phyloP scores from a whole-genome alignment of 2,888 invertebrate genomes.

The Sphaeridia pumilis region DNA sequence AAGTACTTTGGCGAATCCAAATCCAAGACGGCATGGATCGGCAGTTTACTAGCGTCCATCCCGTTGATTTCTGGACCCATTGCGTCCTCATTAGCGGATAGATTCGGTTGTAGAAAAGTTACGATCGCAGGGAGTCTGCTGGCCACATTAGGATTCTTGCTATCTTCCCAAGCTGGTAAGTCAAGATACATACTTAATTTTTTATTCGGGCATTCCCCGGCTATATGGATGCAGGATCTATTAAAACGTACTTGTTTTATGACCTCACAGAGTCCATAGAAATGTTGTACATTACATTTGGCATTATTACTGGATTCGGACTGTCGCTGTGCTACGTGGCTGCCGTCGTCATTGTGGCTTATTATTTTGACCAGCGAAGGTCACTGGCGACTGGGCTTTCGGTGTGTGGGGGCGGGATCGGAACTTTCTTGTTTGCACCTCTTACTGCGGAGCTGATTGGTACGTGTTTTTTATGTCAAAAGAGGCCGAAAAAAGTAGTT shows the following conservation, averaged over 20 bases:
- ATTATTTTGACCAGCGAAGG: constrained; percentile 73
- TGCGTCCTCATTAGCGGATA: constrained; percentile 51
- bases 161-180: constrained; percentile 51
- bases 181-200: too few species aligned
- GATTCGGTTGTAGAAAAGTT: constrained; percentile 59
- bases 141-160: constrained; percentile 62
- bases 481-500: too few species aligned
- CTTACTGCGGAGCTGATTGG: constrained; percentile 56
- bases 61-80: constrained; percentile 75
- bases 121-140: constrained; percentile 66
- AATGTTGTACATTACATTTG: constrained; percentile 67
- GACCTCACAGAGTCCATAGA: constrained; percentile 55
- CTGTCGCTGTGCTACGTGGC: constrained; percentile 71
- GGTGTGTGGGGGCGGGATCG: constrained; percentile 77
- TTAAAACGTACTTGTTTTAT: too few species aligned
- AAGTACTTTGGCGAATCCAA: constrained; percentile 73
- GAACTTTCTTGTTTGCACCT: constrained; percentile 76
- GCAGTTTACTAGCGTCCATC: constrained; percentile 81
- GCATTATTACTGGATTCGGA: constrained; percentile 71
- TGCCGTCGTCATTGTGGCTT: constrained; percentile 78
- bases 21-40: constrained; percentile 80
- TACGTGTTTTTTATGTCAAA: too few species aligned
- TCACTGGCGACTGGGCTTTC: constrained; percentile 76
- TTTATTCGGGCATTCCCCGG: too few species aligned
- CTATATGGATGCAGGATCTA: too few species aligned